phyloP scores from a whole-genome alignment of 2,797 vertebrate genomes.

The Hydrophis major region DNA sequence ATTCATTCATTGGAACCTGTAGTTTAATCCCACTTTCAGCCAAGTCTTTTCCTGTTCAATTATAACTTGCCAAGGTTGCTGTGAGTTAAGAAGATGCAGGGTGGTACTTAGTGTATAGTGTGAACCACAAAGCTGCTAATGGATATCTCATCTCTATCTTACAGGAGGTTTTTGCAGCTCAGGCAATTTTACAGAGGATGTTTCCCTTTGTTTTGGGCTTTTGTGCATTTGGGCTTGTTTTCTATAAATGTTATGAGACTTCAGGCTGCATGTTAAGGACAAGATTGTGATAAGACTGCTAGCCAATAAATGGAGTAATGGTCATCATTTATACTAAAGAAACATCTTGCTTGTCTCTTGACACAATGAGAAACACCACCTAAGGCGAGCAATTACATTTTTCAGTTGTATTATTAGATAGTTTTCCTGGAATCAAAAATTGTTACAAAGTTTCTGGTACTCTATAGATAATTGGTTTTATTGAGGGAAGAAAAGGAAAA shows the following conservation, averaged over 20 bases:
- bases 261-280: not conserved
- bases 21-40: not conserved
- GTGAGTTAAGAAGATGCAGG: not conserved
- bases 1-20: not conserved
- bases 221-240: not conserved
- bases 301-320: not conserved
- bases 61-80: not conserved
- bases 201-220: not conserved
- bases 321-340: not conserved
- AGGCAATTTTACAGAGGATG: not conserved
- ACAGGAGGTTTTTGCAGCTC: not conserved
- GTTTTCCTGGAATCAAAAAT: constrained; percentile 3
- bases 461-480: not conserved
- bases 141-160: not conserved
- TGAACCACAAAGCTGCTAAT: not conserved
- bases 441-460: not conserved
- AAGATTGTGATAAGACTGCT: not conserved
- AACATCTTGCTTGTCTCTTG: not conserved
- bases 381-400: not conserved
- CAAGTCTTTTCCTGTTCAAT: not conserved
- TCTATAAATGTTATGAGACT: not conserved
- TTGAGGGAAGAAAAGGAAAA: not conserved
- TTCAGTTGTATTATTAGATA: not conserved
- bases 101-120: not conserved
- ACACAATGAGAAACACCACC: not conserved